phyloP scores from a whole-genome alignment of 1,140 invertebrate species.

The Hesperophylax magnus region DNA sequence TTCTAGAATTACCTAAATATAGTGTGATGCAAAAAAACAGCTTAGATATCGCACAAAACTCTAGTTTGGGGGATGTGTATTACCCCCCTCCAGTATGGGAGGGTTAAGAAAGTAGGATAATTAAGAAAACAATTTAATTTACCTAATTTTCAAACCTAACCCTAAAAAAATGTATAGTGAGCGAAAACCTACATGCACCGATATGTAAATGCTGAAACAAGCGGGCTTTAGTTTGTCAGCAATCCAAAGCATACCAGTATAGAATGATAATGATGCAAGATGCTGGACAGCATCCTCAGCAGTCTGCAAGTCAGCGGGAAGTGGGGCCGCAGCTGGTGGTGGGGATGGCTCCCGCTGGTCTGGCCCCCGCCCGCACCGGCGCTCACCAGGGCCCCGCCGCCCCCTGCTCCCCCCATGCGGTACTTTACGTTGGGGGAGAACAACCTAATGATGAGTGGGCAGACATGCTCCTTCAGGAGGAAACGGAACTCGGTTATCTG shows the following conservation, averaged over 20 bases:
- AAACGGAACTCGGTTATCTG: conserved; percentile 96
- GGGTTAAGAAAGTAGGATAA: too few species aligned
- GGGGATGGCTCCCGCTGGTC: conserved; percentile 64
- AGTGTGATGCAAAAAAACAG: too few species aligned
- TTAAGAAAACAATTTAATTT: too few species aligned
- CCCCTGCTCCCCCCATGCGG: conserved; percentile 73
- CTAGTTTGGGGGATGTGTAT: too few species aligned
- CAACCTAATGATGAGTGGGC: conserved; percentile 96
- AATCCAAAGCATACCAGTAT: conserved; percentile 80
- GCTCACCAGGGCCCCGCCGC: conserved; percentile 60
- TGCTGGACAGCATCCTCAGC: conserved; percentile 91
- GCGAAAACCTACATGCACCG: too few species aligned
- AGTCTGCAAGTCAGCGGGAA: conserved; percentile 97
- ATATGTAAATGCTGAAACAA: too few species aligned
- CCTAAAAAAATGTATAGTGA: too few species aligned
- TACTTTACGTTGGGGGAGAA: conserved; percentile 98
- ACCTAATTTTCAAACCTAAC: too few species aligned
- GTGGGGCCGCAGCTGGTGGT: conserved; percentile 90
- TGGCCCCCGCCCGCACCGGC: conserved; percentile 42
- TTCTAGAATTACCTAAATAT: too few species aligned
- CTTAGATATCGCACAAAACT: too few species aligned
- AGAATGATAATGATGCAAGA: conserved; percentile 95
- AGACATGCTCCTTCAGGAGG: conserved; percentile 95
- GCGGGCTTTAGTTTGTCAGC: too few species aligned
- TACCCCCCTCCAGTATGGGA: too few species aligned